Percentiles rank a stretch among this genome's conserved stretches.
Conservation (phyloP, 2,888 invertebrate species). For the Hydraecia micacea region DNA sequence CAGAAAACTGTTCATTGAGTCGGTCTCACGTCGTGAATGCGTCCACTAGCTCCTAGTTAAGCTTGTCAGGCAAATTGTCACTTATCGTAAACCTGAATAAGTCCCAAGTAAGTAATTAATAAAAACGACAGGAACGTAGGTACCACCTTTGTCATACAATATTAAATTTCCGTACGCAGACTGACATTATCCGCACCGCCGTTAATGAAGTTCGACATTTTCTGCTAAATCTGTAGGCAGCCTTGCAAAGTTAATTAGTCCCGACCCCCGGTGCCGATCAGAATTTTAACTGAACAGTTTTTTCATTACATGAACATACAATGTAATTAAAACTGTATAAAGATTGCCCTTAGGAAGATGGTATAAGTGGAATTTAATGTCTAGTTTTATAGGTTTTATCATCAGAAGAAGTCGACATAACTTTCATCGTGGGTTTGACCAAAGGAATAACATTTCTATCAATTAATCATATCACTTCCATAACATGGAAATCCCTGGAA, state of each 20-base stretch:
- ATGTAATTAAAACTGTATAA: not conserved
- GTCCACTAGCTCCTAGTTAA: not conserved
- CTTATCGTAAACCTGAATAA: not conserved
- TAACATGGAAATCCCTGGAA: not conserved
- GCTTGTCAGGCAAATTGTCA: not conserved
- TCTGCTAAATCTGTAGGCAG: not conserved
- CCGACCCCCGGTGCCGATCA: not conserved
- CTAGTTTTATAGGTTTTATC: not conserved
- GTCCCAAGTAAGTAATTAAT: not conserved
- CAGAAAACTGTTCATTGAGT: not conserved
- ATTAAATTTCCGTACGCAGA: not conserved
- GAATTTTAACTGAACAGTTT: not conserved
- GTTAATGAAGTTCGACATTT: not conserved
- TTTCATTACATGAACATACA: not conserved
- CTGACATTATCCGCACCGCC: not conserved
- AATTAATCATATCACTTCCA: not conserved
- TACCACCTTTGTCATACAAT: not conserved
- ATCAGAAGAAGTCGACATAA: not conserved
- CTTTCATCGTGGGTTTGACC: not conserved
- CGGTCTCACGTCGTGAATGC: not conserved
- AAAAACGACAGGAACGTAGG: not conserved
- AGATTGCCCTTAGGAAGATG: not conserved
- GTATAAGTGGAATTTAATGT: not conserved
- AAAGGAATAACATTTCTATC: not conserved
- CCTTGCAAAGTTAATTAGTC: conserved; percentile 2